These are phyloP conservation scores for Ariolimax columbianus DNA, from an alignment of 2,888 invertebrate species.

Conservation along the genomic window DNA sequence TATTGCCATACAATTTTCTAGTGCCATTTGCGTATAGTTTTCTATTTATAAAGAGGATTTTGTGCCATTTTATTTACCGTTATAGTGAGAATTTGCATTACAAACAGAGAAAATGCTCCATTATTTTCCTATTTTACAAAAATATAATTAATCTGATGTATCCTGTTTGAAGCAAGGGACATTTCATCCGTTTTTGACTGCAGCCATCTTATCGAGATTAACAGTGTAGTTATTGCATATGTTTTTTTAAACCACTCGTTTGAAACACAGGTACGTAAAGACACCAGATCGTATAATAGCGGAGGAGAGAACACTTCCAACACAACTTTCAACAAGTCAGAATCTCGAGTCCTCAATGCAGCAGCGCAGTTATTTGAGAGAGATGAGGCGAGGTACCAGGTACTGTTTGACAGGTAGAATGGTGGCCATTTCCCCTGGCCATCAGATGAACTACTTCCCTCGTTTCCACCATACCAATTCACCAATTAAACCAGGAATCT, in stretches of 20 bases:
- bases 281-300: background rate
- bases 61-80: background rate
- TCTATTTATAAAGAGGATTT: background rate
- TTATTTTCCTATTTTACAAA: background rate
- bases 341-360: constrained; percentile 51
- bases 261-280: constrained; percentile 46
- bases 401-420: constrained; percentile 49
- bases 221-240: background rate
- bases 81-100: background rate
- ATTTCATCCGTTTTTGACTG: background rate
- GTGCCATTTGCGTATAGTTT: background rate
- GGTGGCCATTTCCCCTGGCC: constrained; percentile 16
- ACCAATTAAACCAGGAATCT: too few relatives aligned
- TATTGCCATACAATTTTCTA: background rate
- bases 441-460: background rate
- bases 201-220: background rate
- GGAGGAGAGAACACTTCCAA: constrained; percentile 23
- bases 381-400: constrained; percentile 57
- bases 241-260: constrained; percentile 18
- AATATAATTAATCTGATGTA: background rate
- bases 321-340: constrained; percentile 32
- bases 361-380: constrained; percentile 55
- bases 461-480: too few relatives aligned
- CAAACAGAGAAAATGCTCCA: background rate
- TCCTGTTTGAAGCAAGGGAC: background rate